Percentiles rank a stretch among this genome's conserved stretches.
Conservation (phyloP, 2,113 vertebrate genomes). For the Indicator indicator region DNA sequence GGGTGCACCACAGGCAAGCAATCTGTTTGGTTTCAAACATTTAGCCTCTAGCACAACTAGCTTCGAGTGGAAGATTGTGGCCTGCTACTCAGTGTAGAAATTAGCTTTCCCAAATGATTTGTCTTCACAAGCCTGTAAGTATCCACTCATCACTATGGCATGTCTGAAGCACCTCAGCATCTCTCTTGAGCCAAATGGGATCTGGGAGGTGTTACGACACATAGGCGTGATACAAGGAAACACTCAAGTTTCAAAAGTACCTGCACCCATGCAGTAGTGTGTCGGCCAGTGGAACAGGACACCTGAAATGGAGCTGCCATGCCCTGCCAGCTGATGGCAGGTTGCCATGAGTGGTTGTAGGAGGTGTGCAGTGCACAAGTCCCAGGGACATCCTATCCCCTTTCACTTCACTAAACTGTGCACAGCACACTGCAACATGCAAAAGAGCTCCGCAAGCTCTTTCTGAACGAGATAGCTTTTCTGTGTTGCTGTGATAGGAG, state of each 20-base stretch:
- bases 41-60: neutral
- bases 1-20: neutral
- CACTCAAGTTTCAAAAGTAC: slow-evolving; percentile 11
- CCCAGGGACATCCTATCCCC: neutral
- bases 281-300: neutral
- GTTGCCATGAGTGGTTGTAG: neutral
- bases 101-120: neutral
- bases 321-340: neutral
- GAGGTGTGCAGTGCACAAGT: neutral
- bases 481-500: neutral
- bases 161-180: neutral
- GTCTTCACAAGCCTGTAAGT: neutral
- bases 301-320: neutral
- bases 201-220: neutral
- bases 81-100: neutral
- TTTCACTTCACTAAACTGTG: neutral
- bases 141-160: neutral
- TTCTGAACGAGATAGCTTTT: neutral
- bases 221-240: neutral
- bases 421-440: fast-evolving
- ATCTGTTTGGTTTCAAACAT: neutral
- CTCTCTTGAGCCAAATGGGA: neutral
- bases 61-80: neutral
- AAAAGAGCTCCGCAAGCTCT: fast-evolving
- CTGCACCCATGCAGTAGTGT: neutral